Evolutionary conservation across 2,113 vertebrate species (phyloP).

Genomic region (Struthidea cinerea): DNA sequence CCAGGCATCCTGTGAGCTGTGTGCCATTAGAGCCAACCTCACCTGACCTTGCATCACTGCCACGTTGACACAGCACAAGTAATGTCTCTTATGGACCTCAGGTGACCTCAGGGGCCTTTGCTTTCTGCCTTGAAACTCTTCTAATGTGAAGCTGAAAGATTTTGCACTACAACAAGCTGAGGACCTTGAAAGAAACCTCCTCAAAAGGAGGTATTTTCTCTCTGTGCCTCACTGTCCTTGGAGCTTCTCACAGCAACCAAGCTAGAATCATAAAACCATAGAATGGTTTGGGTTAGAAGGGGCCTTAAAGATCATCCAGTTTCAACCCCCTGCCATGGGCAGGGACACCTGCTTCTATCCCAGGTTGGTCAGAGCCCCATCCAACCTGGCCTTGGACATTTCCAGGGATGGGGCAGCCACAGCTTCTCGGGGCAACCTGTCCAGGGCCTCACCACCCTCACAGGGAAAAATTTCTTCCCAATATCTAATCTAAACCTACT

Average conservation of each 20-base stretch:
- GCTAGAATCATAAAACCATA: not conserved
- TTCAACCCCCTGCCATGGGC: not conserved
- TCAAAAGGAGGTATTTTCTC: not conserved
- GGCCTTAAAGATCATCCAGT: not conserved
- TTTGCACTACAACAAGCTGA: too few species aligned
- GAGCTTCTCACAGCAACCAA: not conserved
- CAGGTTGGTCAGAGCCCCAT: rapidly evolving
- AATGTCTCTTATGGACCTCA: not conserved
- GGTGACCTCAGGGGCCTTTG: not conserved
- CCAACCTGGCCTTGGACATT: not conserved
- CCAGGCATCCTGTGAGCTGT: not conserved
- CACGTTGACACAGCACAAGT: not conserved
- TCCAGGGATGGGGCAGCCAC: not conserved
- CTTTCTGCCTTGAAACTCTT: not conserved
- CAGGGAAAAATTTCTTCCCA: not conserved
- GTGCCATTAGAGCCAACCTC: not conserved
- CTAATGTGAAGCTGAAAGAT: not conserved
- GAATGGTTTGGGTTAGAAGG: not conserved
- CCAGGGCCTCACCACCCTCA: not conserved
- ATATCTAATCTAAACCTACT: not conserved
- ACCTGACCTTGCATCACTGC: not conserved
- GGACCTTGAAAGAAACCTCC: not conserved
- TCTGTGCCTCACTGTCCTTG: not conserved
- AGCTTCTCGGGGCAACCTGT: not conserved
- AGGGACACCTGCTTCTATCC: not conserved